A percentile compares a stretch with the other conserved stretches of the same genome.
phyloP scores from a whole-genome alignment of 2,888 invertebrate species.

The Augiades crinisus region DNA sequence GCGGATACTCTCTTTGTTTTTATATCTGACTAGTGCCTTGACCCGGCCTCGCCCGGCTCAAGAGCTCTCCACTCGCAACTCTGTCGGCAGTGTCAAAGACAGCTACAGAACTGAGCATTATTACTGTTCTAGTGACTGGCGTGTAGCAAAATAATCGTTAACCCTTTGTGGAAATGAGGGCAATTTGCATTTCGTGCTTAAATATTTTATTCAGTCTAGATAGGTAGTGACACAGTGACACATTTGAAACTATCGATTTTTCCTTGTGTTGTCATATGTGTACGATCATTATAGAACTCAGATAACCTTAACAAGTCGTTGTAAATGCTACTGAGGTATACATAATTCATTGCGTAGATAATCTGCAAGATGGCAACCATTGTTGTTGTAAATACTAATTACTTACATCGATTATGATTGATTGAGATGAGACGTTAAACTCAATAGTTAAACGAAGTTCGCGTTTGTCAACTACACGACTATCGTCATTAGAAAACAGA shows the following conservation, averaged over 20 bases:
- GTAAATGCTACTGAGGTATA: not conserved
- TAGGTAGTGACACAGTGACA: not conserved
- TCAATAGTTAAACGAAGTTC: not conserved
- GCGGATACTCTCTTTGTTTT: slow-evolving; percentile 27
- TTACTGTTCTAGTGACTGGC: slow-evolving; percentile 4
- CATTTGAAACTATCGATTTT: not conserved
- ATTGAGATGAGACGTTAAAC: not conserved
- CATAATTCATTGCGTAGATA: not conserved
- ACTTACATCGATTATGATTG: not conserved
- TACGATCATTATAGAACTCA: no score
- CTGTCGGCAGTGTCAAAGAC: not conserved
- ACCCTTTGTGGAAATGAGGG: slow-evolving; percentile 13
- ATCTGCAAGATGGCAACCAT: not conserved
- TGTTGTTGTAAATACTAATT: not conserved
- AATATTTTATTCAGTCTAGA: slow-evolving; percentile 10
- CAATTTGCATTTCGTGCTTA: slow-evolving; percentile 8
- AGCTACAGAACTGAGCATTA: not conserved
- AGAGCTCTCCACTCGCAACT: not conserved
- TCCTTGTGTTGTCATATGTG: not conserved
- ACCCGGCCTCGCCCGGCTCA: slow-evolving; percentile 22
- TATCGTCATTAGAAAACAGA: not conserved
- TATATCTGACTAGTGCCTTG: slow-evolving; percentile 24
- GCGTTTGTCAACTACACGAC: not conserved
- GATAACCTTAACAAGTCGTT: not conserved
- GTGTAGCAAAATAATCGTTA: slow-evolving; percentile 13